Conservation (phyloP, 2,113 vertebrate genomes). For the Campylomormyrus numenius region DNA sequence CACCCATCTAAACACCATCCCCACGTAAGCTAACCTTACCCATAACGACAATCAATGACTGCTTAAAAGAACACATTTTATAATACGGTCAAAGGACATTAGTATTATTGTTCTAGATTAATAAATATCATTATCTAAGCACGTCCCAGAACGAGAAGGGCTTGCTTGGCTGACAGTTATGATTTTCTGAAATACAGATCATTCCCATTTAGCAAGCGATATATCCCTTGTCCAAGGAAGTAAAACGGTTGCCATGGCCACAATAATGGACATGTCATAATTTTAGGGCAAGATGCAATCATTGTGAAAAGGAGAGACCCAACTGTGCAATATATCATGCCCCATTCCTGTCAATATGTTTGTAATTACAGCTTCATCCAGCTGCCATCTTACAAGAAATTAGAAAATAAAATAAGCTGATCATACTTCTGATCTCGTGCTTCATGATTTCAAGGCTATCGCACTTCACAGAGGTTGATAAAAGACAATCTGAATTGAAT, state of each 20-base stretch:
- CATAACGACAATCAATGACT: neutral
- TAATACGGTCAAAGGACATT: neutral
- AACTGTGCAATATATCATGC: neutral
- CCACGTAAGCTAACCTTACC: neutral
- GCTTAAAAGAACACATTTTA: neutral
- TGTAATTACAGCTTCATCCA: no score
- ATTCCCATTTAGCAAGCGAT: neutral
- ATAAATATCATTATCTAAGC: neutral
- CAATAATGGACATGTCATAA: neutral
- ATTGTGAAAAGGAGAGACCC: neutral
- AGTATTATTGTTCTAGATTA: neutral
- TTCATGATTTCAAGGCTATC: neutral
- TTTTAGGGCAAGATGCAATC: neutral
- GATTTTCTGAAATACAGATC: slow-evolving; percentile 28
- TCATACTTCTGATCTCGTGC: neutral
- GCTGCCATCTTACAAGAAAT: neutral
- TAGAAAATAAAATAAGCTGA: neutral
- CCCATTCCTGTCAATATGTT: neutral
- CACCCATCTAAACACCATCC: neutral
- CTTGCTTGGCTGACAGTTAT: neutral
- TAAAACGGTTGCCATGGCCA: neutral
- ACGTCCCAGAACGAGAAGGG: neutral
- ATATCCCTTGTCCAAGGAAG: neutral
- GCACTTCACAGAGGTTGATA: neutral
- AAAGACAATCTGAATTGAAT: neutral